Base-by-base conservation (phyloP, 2,113 vertebrate genomes). In the Labrus mixtus region DNA sequence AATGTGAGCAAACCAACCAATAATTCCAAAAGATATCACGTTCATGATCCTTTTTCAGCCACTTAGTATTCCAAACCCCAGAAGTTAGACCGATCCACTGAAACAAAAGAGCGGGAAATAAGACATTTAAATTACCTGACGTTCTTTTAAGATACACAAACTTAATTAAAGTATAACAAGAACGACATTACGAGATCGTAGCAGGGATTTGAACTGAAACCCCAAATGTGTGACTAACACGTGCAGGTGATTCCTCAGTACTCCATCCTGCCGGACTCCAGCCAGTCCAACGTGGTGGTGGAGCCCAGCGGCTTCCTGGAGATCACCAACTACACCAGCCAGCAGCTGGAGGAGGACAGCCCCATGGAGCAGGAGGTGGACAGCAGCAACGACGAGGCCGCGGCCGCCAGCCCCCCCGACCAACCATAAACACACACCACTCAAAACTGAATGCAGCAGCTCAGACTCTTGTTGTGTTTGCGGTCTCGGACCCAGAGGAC, bases 301-400 rank as follows among this genome's bases (percentile, higher is more conserved):
- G 98, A 99, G 92, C 98, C 98, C 90, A 99, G 98, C 0, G 98
- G 98, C 71, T 97, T 99, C 63, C 95, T 99, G 89, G 97, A 99
- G 84, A 96, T 99, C 83, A 98, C 96, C 81, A 97, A 99, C 93
- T 99, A 97, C 91, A 99, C 98, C 92, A 99, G 98, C 90, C 98
- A 99, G 90, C 95, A 96, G 72, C 95, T 99, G 59, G 97, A 98
- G 0, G 97, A 99, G n/a, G 97, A 98, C 81, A 95, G 96, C 0
- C 93, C 93, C 20, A 93, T 97, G 95, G 96, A 97, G 79, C 96
- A 95, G 83, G 96, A 97, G 46, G 92, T 96, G 88, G 98, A 99
- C 95, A 98, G 97, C 89, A 95, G 96, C 94, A 96, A 96, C 10
- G 97, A 99, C 78, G 97, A 98, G 0, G 96, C 96, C 39, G 45